These are phyloP conservation scores for Clarias laeviceps DNA, from an alignment of 2,797 vertebrate species.

Conservation along the genomic window DNA sequence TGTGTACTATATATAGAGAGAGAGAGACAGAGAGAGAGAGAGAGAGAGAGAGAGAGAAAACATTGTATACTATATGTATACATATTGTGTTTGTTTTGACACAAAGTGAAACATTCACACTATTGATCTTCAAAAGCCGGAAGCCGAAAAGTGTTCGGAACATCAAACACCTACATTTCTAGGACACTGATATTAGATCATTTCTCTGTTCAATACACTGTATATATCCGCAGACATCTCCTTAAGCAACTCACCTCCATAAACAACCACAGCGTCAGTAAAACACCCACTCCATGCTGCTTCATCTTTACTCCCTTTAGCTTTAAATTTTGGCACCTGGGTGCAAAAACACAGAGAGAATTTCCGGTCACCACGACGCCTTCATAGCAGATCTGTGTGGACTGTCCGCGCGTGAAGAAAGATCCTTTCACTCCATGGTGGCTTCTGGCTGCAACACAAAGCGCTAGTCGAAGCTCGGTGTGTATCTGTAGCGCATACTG, in stretches of 20 bases:
- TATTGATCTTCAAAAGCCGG: not conserved
- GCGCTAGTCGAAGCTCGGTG: conserved; percentile 15
- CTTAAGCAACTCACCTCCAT: conserved; percentile 55
- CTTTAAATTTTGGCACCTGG: conserved; percentile 25
- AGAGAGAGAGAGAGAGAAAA: too few relatives aligned
- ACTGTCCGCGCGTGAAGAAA: conserved; percentile 7
- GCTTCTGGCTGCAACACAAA: conserved; percentile 25
- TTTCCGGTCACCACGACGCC: conserved; percentile 45
- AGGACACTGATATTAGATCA: not conserved
- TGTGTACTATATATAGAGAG: too few relatives aligned
- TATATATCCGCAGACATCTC: not conserved
- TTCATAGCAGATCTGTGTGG: conserved; percentile 45
- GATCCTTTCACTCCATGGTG: conserved; percentile 10
- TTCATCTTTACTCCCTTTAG: conserved; percentile 42
- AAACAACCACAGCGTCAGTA: conserved; percentile 53
- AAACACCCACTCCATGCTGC: conserved; percentile 44
- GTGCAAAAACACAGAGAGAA: conserved; percentile 21
- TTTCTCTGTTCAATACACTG: not conserved
- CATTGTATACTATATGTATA: too few relatives aligned
- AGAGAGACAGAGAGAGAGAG: too few relatives aligned
- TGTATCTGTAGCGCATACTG: conserved; percentile 39
- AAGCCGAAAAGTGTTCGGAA: not conserved
- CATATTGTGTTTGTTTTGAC: not conserved
- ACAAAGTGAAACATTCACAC: not conserved
- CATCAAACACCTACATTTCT: not conserved